A percentile compares a stretch with the other conserved stretches of the same genome.
These are phyloP conservation scores for Gisinianus flammeolus DNA, from an alignment of 2,888 invertebrate species.

Conservation along the genomic window DNA sequence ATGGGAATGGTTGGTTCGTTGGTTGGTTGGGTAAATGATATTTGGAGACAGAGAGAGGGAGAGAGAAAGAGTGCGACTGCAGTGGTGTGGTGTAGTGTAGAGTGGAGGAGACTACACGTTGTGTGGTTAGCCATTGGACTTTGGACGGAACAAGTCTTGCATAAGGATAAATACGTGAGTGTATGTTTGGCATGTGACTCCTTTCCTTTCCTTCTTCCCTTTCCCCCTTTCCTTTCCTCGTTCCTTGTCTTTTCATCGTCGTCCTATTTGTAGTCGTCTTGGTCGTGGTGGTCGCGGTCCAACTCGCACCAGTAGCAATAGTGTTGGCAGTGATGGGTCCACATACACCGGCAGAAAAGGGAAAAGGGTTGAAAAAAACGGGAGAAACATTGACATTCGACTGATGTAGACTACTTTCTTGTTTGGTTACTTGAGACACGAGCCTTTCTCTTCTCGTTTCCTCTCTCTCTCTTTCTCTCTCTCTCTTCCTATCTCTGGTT, in stretches of 20 bases:
- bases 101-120: too few relatives aligned
- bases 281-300: neutral
- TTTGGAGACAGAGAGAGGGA: slow-evolving; percentile 31
- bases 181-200: neutral
- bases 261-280: neutral
- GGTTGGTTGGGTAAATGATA: too few relatives aligned
- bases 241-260: neutral
- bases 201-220: neutral
- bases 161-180: slow-evolving; percentile 30
- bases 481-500: neutral
- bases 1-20: too few relatives aligned
- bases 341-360: neutral
- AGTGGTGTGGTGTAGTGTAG: too few relatives aligned
- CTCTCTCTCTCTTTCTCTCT: neutral
- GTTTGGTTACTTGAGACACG: neutral
- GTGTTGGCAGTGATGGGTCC: neutral
- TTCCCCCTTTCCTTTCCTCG: neutral
- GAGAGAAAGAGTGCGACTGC: slow-evolving; percentile 41
- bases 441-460: neutral
- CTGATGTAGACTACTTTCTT: slow-evolving; percentile 1
- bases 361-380: slow-evolving; percentile 15
- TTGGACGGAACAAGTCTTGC: slow-evolving; percentile 34
- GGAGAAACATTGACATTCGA: slow-evolving; percentile 23
- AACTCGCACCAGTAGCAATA: neutral
- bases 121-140: too few relatives aligned